Evolutionary conservation across 2,797 vertebrate genomes (phyloP), one percentile per base, ranked within the genome.

Genomic region (Pangasius krempfi): DNA sequence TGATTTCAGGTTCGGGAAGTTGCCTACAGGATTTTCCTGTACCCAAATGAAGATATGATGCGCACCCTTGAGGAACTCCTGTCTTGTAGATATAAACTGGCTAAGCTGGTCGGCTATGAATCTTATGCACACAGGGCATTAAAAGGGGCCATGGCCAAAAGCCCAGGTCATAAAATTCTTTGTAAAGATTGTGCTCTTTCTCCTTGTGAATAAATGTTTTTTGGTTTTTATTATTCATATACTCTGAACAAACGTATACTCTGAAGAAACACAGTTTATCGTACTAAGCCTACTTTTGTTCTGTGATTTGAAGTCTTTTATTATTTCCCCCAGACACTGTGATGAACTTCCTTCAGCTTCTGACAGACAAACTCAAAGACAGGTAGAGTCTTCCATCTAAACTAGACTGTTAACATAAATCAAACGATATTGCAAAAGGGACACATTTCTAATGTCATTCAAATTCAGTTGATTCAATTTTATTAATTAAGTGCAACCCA

Each of bases 1-100:
- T 13, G 22, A 76, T 88, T 91, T 87, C 79, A 99, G 98, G 96
- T 99, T 7, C 96, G 98, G 89, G 99, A 99, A 95, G 97, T 97
- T 22, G 99, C 98, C 85, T 99, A 99, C 92, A 98, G 97, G 94
- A 95, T 99, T 92, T 99, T 98, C 88, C 97, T 99, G 3, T 97
- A 99, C 91, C 98, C 98, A 4, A 98, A 96, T 14, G 44, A 93
- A 82, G 95, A 96, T 9, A 95, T 98, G 58, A 64, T 99, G 95
- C 92, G 89, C 2, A 96, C 97, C 78, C 93, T 99, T 89, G 97
- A 99, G 50, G 97, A 99, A 44, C 13, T 99, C 87, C 96, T 99
- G 88, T 94, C 89, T 4, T 97, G 94, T 92, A 95, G 99, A 93
- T 94, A 98, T 91, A 95, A 94, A 52, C 94, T 99, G 92, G 98